phyloP scores from a whole-genome alignment of 2,113 vertebrate species.

The Menura novaehollandiae region DNA sequence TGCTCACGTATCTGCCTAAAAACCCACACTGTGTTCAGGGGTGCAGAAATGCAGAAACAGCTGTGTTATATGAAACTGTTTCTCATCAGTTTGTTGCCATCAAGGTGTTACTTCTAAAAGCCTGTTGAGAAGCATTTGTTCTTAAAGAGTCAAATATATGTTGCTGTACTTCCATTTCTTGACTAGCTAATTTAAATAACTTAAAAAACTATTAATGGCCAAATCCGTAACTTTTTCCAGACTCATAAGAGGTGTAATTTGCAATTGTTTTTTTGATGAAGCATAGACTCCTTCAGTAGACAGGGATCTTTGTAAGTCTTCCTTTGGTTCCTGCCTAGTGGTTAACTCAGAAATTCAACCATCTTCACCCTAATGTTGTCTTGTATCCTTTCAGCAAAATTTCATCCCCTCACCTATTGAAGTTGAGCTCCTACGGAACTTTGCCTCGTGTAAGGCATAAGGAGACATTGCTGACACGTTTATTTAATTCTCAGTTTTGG shows the following conservation, averaged over 20 bases:
- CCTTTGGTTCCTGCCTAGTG: background rate
- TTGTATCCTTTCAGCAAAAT: background rate
- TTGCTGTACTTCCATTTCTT: background rate
- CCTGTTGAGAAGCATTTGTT: background rate
- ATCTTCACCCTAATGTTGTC: background rate
- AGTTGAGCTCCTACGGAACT: background rate
- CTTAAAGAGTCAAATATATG: background rate
- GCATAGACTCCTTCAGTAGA: background rate
- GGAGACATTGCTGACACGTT: background rate
- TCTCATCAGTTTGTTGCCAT: background rate
- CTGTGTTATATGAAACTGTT: background rate
- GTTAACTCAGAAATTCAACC: background rate
- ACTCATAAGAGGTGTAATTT: background rate
- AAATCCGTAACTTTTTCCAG: background rate
- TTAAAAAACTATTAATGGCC: background rate
- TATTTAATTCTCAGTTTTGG: background rate
- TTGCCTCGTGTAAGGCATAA: rapidly evolving
- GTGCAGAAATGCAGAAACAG: background rate
- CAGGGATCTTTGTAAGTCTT: background rate
- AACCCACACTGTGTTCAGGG: rapidly evolving
- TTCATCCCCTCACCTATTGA: rapidly evolving
- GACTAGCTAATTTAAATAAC: background rate
- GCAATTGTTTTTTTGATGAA: background rate
- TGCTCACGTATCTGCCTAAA: background rate
- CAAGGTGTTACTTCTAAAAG: background rate